A percentile compares a stretch with the other conserved stretches of the same genome.
phyloP scores from a whole-genome alignment of 1,140 invertebrate genomes.

The Globodera rostochiensis region DNA sequence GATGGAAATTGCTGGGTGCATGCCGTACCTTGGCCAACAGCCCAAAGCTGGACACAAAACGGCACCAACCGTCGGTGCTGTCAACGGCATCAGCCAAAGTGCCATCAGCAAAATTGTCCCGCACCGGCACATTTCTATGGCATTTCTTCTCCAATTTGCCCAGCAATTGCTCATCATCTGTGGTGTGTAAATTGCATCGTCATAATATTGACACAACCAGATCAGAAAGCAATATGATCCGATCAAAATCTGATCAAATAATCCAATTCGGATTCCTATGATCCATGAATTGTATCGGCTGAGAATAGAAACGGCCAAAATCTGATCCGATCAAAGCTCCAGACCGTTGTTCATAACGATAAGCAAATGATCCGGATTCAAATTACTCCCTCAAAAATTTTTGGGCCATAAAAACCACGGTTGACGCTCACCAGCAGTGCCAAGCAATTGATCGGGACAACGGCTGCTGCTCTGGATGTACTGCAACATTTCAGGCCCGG shows the following conservation, averaged over 20 bases:
- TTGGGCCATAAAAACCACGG: no score
- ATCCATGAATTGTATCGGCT: no score
- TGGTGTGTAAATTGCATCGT: no score
- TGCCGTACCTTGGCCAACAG: conserved; percentile 35
- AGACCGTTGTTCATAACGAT: not conserved
- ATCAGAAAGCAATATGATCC: no score
- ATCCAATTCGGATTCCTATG: no score
- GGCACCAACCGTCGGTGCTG: conserved; percentile 35
- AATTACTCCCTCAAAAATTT: not conserved
- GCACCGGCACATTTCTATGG: not conserved
- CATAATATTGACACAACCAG: no score
- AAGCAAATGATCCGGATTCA: not conserved
- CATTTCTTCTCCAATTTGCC: not conserved
- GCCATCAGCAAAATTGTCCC: not conserved
- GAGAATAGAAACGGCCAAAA: no score
- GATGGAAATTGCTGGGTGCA: conserved; percentile 46
- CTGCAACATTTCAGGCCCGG: conserved; percentile 31
- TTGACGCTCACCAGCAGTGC: no score
- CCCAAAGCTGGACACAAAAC: conserved; percentile 44
- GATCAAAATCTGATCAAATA: no score
- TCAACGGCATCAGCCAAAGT: not conserved
- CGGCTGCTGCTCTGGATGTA: conserved; percentile 33
- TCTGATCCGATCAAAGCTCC: no score
- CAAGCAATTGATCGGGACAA: not conserved
- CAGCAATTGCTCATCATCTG: not conserved